phyloP scores from a whole-genome alignment of 2,797 vertebrate species.

The Falco cherrug region DNA sequence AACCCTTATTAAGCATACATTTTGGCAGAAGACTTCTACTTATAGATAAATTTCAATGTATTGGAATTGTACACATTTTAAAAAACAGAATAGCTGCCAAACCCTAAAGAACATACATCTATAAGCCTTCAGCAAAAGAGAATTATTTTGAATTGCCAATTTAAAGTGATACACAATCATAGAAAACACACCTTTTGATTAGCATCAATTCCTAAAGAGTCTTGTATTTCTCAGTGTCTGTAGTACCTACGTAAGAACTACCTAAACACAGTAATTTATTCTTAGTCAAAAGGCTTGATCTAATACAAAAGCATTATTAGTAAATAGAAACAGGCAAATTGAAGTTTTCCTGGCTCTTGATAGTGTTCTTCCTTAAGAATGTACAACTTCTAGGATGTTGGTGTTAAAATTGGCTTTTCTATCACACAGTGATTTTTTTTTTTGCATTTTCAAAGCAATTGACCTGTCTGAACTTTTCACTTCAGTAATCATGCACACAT shows the following conservation, averaged over 20 bases:
- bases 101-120: background rate
- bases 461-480: background rate
- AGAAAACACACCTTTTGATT: background rate
- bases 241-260: background rate
- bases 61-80: background rate
- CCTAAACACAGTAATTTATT: background rate
- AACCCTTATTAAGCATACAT: background rate
- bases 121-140: background rate
- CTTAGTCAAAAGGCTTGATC: background rate
- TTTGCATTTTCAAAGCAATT: background rate
- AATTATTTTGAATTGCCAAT: background rate
- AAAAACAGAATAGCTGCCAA: background rate
- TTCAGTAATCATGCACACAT: background rate
- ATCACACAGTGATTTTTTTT: background rate
- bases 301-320: background rate
- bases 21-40: background rate
- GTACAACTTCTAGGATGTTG: background rate
- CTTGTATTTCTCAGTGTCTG: background rate
- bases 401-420: background rate
- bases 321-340: background rate
- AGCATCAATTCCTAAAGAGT: background rate
- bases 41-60: background rate
- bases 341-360: background rate
- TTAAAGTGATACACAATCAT: background rate
- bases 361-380: background rate